Evolutionary conservation across 2,797 vertebrate genomes (phyloP).

Genomic region (Lepidocolaptes lacrymiger): DNA sequence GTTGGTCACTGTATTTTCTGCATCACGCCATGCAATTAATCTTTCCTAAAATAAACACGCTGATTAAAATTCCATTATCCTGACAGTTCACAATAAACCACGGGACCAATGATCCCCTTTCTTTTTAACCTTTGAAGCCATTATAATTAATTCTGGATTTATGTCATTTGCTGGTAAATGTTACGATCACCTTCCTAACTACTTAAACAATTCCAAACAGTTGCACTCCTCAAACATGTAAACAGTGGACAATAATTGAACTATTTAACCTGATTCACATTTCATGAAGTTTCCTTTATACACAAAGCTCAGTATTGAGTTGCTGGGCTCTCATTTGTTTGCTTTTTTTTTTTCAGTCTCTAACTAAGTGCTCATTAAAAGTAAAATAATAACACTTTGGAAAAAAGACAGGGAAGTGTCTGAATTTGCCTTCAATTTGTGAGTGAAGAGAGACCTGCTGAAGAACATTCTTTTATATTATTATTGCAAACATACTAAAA

Average conservation of each 20-base stretch:
- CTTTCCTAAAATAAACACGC: conserved; percentile 76
- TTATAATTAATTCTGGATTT: conserved; percentile 80
- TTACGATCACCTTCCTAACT: conserved; percentile 78
- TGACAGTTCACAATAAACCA: conserved; percentile 75
- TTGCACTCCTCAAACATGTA: conserved; percentile 46
- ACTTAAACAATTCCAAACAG: conserved; percentile 72
- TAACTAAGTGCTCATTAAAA: conserved; percentile 27
- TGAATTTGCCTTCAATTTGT: neutral
- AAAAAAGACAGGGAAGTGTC: neutral
- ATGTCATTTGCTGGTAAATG: conserved; percentile 80
- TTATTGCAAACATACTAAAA: neutral
- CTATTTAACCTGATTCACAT: conserved; percentile 67
- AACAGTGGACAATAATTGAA: conserved; percentile 51
- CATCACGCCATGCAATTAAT: conserved; percentile 75
- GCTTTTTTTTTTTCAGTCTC: neutral
- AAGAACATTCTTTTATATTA: neutral
- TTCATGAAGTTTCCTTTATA: conserved; percentile 60
- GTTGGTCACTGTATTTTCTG: conserved; percentile 60
- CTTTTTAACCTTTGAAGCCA: conserved; percentile 70
- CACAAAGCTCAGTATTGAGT: conserved; percentile 56
- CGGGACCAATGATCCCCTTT: conserved; percentile 57
- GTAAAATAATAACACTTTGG: neutral
- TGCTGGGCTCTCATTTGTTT: neutral
- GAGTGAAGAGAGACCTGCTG: neutral
- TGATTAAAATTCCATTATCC: conserved; percentile 80